A percentile compares a stretch with the other conserved stretches of the same genome.
Conservation (phyloP, 2,797 vertebrate genomes). For the Malurus splendens region DNA sequence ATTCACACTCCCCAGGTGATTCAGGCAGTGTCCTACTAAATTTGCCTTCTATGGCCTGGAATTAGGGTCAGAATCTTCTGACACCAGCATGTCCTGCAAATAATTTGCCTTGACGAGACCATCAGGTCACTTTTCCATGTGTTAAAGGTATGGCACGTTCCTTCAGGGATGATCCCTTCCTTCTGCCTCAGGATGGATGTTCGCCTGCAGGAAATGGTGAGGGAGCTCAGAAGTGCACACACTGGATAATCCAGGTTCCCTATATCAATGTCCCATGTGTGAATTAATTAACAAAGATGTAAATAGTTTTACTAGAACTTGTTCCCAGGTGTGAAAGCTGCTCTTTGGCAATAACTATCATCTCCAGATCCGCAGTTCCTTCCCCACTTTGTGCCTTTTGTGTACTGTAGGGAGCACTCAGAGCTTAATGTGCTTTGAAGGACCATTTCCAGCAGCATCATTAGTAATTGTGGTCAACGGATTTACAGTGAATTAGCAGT, state of each 20-base stretch:
- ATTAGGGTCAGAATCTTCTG: background rate
- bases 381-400: background rate
- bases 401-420: background rate
- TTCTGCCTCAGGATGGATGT: no score
- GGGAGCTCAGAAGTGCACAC: background rate
- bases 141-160: background rate
- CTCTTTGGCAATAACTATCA: background rate
- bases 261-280: accelerated
- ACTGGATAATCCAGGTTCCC: background rate
- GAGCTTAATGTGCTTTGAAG: background rate
- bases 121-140: background rate
- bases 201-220: background rate
- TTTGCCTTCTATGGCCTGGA: background rate
- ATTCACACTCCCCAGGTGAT: background rate
- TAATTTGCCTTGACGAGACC: background rate
- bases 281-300: background rate
- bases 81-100: background rate
- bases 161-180: background rate
- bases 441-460: background rate
- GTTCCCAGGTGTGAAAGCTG: background rate
- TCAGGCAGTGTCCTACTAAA: background rate
- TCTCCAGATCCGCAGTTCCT: background rate
- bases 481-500: background rate
- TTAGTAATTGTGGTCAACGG: background rate
- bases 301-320: background rate